A percentile compares a stretch with the other conserved stretches of the same genome.
Conservation (phyloP, 2,888 invertebrate species). For the Drosophila meridionalis region DNA sequence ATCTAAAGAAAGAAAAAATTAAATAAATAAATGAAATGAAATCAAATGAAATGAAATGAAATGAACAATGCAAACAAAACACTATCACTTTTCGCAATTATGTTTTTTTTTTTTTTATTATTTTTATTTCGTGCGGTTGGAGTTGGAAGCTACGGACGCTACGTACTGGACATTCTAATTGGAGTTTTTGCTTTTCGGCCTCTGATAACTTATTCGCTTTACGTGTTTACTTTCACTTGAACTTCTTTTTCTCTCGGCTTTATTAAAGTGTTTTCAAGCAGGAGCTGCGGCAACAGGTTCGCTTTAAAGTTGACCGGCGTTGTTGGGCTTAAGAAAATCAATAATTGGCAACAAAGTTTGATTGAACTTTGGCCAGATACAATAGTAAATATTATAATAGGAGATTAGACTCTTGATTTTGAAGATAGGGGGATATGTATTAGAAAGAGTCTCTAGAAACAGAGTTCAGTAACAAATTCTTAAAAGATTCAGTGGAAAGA, state of each 20-base stretch:
- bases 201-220: conserved; percentile 58
- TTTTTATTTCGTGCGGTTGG: conserved; percentile 12
- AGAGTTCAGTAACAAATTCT: no score
- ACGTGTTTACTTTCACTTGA: conserved; percentile 60
- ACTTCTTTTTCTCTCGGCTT: not conserved
- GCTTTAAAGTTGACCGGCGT: not conserved
- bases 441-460: no score
- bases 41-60: conserved; percentile 45
- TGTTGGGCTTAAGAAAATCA: not conserved
- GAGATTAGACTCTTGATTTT: no score
- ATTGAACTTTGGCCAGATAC: not conserved
- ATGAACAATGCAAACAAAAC: conserved; percentile 50
- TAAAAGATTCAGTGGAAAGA: no score
- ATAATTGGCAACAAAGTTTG: not conserved
- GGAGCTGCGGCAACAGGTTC: conserved; percentile 14
- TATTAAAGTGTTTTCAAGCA: conserved; percentile 17
- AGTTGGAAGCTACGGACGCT: conserved; percentile 14
- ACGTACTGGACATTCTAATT: conserved; percentile 71
- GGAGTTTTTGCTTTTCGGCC: conserved; percentile 46
- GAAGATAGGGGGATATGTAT: no score
- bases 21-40: conserved; percentile 49
- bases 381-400: not conserved
- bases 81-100: conserved; percentile 80
- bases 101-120: conserved; percentile 51
- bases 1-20: conserved; percentile 15